Conservation (phyloP, 2,113 vertebrate genomes). For the Cebidichthys violaceus region DNA sequence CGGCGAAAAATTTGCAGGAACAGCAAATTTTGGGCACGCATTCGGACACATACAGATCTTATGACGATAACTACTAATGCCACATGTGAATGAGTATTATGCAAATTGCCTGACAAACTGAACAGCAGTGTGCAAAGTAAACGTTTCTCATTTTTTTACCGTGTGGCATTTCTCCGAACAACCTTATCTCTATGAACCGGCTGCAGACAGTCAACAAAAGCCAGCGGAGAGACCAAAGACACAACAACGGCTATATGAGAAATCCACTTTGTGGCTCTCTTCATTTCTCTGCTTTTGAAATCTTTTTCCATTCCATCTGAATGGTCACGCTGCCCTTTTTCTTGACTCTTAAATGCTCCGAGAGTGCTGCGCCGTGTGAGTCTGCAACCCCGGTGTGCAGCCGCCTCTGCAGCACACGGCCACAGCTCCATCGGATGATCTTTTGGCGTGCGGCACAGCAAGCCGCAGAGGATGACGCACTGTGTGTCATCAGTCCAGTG, state of each 20-base stretch:
- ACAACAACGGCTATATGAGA: constrained; percentile 45
- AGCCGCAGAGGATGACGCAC: constrained; percentile 33
- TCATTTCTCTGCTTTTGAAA: constrained; percentile 54
- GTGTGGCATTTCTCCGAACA: constrained; percentile 38
- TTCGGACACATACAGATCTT: constrained; percentile 63
- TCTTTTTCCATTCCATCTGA: constrained; percentile 48
- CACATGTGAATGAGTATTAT: constrained; percentile 75
- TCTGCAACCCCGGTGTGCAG: not conserved
- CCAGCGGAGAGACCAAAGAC: constrained; percentile 53
- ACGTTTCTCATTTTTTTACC: constrained; percentile 35
- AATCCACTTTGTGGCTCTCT: constrained; percentile 46
- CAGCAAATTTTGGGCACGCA: constrained; percentile 30
- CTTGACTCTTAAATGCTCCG: constrained; percentile 33
- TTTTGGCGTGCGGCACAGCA: constrained; percentile 54
- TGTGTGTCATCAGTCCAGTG: constrained; percentile 57
- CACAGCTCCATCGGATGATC: constrained; percentile 52
- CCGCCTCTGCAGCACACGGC: not conserved
- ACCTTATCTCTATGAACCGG: constrained; percentile 67
- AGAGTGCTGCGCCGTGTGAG: constrained; percentile 21
- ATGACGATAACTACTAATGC: constrained; percentile 69
- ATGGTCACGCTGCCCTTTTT: constrained; percentile 33
- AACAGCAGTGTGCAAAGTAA: constrained; percentile 44
- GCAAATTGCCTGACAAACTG: constrained; percentile 50
- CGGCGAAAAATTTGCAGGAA: not conserved
- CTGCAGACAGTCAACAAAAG: constrained; percentile 58